A percentile compares a stretch with the other conserved stretches of the same genome.
Conservation (phyloP, 2,113 vertebrate species). For the human region DNA sequence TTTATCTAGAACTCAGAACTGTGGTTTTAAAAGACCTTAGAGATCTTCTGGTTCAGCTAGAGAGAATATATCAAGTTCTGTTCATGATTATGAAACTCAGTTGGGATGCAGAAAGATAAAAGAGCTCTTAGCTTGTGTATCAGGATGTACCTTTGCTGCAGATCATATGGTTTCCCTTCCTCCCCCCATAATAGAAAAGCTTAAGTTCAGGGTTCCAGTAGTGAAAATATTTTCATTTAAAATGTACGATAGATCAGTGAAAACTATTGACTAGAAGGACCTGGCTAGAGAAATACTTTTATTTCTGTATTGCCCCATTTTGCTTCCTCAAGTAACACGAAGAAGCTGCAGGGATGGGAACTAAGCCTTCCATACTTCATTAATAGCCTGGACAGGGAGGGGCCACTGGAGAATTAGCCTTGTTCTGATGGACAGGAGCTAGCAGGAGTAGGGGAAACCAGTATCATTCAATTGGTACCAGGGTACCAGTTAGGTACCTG, state of each 20-base stretch:
- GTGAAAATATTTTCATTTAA: constrained; percentile 23
- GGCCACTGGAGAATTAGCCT: neutral
- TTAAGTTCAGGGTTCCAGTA: neutral
- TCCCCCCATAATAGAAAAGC: neutral
- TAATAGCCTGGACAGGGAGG: neutral
- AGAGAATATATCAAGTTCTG: neutral
- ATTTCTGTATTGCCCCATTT: constrained; percentile 35
- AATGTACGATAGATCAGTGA: neutral
- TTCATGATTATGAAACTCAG: neutral
- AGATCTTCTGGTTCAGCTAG: neutral
- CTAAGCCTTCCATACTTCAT: neutral
- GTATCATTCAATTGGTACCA: neutral
- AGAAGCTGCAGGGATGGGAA: neutral
- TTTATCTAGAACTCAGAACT: constrained; percentile 35
- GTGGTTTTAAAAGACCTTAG: constrained; percentile 15
- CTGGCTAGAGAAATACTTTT: neutral
- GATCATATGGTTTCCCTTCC: neutral
- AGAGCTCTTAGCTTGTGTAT: neutral
- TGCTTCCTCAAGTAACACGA: constrained; percentile 28
- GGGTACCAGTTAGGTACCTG: neutral
- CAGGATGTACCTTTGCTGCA: neutral
- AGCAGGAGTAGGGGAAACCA: neutral
- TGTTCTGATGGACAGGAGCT: neutral
- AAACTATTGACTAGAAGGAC: neutral
- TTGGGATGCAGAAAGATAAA: neutral